phyloP scores from a whole-genome alignment of 1,140 invertebrate species.

The Gryllus bimaculatus region DNA sequence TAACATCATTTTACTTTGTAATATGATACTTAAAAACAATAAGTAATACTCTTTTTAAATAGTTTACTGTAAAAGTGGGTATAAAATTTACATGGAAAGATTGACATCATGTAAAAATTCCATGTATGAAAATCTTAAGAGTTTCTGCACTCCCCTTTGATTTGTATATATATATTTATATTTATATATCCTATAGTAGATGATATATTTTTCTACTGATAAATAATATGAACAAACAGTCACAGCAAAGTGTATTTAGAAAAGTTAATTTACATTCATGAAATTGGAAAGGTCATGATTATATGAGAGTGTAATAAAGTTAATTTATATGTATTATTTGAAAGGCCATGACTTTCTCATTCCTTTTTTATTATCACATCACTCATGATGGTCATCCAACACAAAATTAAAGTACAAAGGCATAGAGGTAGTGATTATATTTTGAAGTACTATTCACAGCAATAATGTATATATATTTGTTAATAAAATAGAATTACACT shows the following conservation, averaged over 20 bases:
- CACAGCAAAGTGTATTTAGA: background rate
- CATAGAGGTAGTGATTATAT: background rate
- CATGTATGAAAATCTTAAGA: no score
- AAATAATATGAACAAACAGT: background rate
- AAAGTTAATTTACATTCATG: background rate
- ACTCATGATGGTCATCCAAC: background rate
- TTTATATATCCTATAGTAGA: background rate
- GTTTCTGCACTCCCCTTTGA: no score
- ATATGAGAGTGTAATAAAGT: background rate
- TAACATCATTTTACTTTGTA: background rate
- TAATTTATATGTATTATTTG: background rate
- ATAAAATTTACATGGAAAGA: no score
- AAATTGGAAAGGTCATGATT: background rate
- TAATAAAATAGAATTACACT: slow-evolving; percentile 1
- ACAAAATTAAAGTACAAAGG: background rate
- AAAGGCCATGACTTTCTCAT: background rate
- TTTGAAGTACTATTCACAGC: background rate
- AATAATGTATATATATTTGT: background rate
- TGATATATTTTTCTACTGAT: background rate
- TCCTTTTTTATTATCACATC: background rate
- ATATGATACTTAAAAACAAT: background rate
- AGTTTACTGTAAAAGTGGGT: background rate
- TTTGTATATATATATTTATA: background rate
- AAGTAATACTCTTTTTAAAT: background rate
- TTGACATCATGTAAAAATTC: no score